These are phyloP conservation scores for Lichenostomus cassidix DNA, from an alignment of 2,113 vertebrate species.

Conservation along the genomic window DNA sequence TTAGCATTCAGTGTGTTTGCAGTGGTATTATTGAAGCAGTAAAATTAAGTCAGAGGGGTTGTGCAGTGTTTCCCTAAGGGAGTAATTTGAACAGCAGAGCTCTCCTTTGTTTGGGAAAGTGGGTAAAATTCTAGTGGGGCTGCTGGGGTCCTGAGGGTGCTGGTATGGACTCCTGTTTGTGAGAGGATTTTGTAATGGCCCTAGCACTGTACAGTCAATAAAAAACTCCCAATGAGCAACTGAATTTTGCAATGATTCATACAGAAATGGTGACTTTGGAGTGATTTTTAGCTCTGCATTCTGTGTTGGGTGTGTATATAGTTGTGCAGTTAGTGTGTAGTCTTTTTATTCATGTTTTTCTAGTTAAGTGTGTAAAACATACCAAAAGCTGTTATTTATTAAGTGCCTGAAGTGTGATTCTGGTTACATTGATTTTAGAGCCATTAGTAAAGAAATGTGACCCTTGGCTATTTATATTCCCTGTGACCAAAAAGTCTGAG, in stretches of 20 bases:
- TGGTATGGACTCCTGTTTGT: not conserved
- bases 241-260: not conserved
- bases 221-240: not conserved
- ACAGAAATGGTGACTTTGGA: not conserved
- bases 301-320: not conserved
- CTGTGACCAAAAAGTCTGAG: not conserved
- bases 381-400: not conserved
- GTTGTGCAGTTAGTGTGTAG: not conserved
- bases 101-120: constrained; percentile 8
- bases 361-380: not conserved
- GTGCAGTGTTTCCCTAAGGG: not conserved
- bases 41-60: constrained; percentile 23
- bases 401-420: not conserved
- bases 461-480: not conserved
- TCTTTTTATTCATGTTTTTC: not conserved
- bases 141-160: not conserved
- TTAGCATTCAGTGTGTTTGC: constrained; percentile 35
- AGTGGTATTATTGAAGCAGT: constrained; percentile 16
- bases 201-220: not conserved
- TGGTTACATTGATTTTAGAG: not conserved
- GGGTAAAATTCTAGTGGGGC: not conserved
- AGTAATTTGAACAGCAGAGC: constrained; percentile 31
- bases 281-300: not conserved
- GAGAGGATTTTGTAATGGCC: not conserved
- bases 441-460: not conserved